Conservation (phyloP, 92 coral and sea anemone species). For the Zoanthus gigantus region DNA sequence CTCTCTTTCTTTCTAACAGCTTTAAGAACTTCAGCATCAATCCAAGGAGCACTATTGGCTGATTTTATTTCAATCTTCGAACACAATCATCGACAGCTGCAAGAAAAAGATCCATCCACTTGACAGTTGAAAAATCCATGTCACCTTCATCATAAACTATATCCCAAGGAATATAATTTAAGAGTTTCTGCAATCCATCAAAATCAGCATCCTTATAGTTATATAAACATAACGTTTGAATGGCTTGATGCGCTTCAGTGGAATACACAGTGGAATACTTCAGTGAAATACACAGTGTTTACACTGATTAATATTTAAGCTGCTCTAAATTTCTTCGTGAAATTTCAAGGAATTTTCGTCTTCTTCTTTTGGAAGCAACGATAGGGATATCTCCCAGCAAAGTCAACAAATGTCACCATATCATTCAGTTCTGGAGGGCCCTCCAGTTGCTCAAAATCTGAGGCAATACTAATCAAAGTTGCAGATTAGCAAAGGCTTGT, state of each 20-base stretch:
- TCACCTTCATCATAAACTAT: background rate
- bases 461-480: too few species aligned
- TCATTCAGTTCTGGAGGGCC: too few species aligned
- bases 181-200: background rate
- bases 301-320: too few species aligned
- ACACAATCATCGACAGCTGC: constrained; percentile 33
- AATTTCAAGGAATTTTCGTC: too few species aligned
- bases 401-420: too few species aligned
- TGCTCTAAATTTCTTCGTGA: too few species aligned
- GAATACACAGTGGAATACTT: background rate
- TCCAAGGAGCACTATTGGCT: constrained; percentile 53
- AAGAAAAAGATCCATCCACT: constrained; percentile 24
- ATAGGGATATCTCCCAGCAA: too few species aligned
- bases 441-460: too few species aligned
- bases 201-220: constrained; percentile 34
- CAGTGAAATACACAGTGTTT: too few species aligned
- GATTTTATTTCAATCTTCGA: constrained; percentile 44
- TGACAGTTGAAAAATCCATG: background rate
- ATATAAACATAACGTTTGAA: background rate
- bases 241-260: constrained; percentile 20
- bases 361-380: too few species aligned
- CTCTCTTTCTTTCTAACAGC: constrained; percentile 18
- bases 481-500: too few species aligned
- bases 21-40: constrained; percentile 57
- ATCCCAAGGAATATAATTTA: constrained; percentile 21